These are phyloP conservation scores for Operophtera brumata DNA, from an alignment of 2,888 invertebrate genomes.

Conservation along the genomic window DNA sequence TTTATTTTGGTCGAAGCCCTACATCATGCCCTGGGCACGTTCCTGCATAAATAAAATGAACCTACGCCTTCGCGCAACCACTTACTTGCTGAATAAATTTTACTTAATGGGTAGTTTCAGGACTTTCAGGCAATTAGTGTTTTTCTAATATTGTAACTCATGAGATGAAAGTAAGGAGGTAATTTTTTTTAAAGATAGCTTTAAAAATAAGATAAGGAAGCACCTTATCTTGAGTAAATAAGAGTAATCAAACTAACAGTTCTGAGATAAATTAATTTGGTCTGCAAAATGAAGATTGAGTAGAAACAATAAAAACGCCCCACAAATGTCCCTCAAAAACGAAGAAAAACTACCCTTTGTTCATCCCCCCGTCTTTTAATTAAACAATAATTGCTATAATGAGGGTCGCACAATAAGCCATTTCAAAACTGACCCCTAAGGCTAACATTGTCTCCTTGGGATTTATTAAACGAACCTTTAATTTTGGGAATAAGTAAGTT, in stretches of 20 bases:
- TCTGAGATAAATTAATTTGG: background rate
- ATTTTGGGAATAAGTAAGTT: constrained; percentile 9
- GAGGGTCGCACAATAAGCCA: constrained; percentile 44
- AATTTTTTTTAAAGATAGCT: no score
- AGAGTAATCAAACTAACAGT: no score
- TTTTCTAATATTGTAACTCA: constrained; percentile 7
- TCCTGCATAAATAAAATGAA: constrained; percentile 17
- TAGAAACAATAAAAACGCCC: constrained; percentile 20
- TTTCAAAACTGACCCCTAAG: constrained; percentile 42
- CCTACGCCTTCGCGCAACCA: constrained; percentile 15
- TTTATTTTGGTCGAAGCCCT: no score
- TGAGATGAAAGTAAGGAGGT: no score
- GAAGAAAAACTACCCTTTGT: constrained; percentile 36
- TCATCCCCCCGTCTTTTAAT: constrained; percentile 41
- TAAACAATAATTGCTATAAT: constrained; percentile 53
- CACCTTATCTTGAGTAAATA: no score
- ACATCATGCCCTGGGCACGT: background rate
- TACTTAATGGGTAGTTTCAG: constrained; percentile 16
- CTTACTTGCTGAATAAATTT: constrained; percentile 20
- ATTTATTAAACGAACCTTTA: constrained; percentile 22
- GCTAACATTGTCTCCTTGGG: constrained; percentile 35
- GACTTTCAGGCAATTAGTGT: constrained; percentile 14
- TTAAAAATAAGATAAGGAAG: no score
- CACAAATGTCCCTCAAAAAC: constrained; percentile 10
- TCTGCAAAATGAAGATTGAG: constrained; percentile 6